Percentiles rank a stretch among this genome's conserved stretches.
phyloP scores from a whole-genome alignment of 2,797 vertebrate genomes.

The Halcyon smyrnensis region DNA sequence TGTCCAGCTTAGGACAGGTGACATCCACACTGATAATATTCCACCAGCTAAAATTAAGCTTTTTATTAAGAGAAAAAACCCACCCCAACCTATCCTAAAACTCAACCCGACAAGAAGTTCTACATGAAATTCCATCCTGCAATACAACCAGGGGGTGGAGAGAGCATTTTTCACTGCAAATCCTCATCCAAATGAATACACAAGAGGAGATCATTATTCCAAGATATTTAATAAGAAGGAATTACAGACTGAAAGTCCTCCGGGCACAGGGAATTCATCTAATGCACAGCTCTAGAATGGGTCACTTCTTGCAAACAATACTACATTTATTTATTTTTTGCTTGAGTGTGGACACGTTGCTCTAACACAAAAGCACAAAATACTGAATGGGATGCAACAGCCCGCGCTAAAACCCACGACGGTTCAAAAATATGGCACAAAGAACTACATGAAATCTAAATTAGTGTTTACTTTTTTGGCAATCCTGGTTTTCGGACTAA shows the following conservation, averaged over 20 bases:
- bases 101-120: neutral
- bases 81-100: neutral
- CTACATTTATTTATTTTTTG: neutral
- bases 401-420: neutral
- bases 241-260: neutral
- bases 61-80: neutral
- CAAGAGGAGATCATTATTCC: neutral
- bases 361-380: neutral
- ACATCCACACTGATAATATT: neutral
- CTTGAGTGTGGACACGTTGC: neutral
- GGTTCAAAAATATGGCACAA: neutral
- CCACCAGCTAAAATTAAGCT: neutral
- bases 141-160: neutral
- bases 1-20: neutral
- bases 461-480: neutral
- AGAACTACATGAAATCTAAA: neutral
- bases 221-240: conserved; percentile 56
- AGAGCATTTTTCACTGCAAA: fast-evolving
- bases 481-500: neutral
- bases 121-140: neutral
- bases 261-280: neutral
- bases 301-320: neutral
- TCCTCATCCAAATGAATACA: neutral
- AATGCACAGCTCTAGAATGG: neutral
- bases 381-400: neutral